Conservation (phyloP, 2,888 invertebrate genomes). For the Thalpophila matura region DNA sequence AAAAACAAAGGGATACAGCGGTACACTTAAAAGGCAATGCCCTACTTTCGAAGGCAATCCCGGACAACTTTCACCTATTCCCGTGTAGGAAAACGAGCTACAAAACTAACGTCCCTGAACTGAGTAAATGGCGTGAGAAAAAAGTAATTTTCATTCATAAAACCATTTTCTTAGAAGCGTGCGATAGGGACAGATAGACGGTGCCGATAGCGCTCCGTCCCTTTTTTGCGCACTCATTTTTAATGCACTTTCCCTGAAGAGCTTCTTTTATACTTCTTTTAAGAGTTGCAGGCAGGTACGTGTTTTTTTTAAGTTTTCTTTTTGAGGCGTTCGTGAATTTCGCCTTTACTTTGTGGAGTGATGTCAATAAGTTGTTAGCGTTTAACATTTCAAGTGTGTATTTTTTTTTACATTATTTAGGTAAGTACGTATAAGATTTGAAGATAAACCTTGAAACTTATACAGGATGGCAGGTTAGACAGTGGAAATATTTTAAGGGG, state of each 20-base stretch:
- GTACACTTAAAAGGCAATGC: slow-evolving; percentile 51
- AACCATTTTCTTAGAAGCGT: slow-evolving; percentile 85
- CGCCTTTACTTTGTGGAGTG: slow-evolving; percentile 67
- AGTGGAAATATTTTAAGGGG: too few relatives aligned
- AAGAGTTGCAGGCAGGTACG: slow-evolving; percentile 74
- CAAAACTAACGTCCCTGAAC: slow-evolving; percentile 83
- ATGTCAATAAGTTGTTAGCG: slow-evolving; percentile 43
- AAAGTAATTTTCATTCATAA: slow-evolving; percentile 90
- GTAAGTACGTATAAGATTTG: too few relatives aligned
- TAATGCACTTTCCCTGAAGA: slow-evolving; percentile 87
- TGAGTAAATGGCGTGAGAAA: slow-evolving; percentile 86
- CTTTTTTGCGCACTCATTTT: slow-evolving; percentile 82
- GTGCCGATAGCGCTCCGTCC: slow-evolving; percentile 69
- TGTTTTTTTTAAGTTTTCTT: slow-evolving; percentile 72
- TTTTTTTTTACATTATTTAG: too few relatives aligned
- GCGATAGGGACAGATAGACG: slow-evolving; percentile 69
- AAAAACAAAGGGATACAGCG: slow-evolving; percentile 18
- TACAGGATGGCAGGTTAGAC: too few relatives aligned
- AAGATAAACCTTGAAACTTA: too few relatives aligned
- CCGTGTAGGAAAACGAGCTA: slow-evolving; percentile 72
- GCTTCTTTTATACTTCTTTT: slow-evolving; percentile 83
- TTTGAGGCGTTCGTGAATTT: slow-evolving; percentile 66
- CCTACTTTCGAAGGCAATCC: slow-evolving; percentile 67
- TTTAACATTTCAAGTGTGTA: neutral
- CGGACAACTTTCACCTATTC: slow-evolving; percentile 82